Percentiles rank a stretch among this genome's conserved stretches.
phyloP scores from a whole-genome alignment of 2,888 invertebrate genomes.

The Epinotia demarniana region DNA sequence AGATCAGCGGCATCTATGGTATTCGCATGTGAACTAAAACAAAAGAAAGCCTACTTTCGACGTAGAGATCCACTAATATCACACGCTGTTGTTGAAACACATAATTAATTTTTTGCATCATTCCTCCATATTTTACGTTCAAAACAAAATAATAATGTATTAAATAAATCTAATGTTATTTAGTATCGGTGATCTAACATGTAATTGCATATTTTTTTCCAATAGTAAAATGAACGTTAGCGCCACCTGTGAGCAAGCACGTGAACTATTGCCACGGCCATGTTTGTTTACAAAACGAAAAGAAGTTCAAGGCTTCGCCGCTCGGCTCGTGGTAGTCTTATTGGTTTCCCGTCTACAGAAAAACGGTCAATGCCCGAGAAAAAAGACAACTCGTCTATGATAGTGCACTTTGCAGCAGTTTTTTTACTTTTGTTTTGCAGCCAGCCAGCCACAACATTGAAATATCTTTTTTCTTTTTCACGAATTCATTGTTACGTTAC shows the following conservation, averaged over 20 bases:
- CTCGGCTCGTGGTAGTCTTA: conserved; percentile 23
- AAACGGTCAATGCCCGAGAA: conserved; percentile 22
- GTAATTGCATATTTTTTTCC: not conserved
- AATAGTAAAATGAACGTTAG: conserved; percentile 37
- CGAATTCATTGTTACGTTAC: not conserved
- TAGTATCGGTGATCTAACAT: not conserved
- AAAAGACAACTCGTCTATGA: conserved; percentile 6
- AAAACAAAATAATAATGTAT: not conserved
- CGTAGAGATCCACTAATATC: conserved; percentile 5
- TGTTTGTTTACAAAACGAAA: conserved; percentile 68
- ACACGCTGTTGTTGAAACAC: not conserved
- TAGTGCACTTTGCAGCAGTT: conserved; percentile 2
- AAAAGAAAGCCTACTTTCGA: conserved; percentile 14
- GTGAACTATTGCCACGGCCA: conserved; percentile 67
- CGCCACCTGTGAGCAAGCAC: conserved; percentile 63
- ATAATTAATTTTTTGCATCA: not conserved
- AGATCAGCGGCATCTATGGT: conserved; percentile 30
- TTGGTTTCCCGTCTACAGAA: conserved; percentile 4
- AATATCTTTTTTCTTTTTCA: not conserved
- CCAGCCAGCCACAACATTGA: not conserved
- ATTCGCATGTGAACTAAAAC: conserved; percentile 23
- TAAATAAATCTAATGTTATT: not conserved
- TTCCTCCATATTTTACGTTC: not conserved
- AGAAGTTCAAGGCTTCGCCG: conserved; percentile 65
- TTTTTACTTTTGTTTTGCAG: not conserved